Conservation (phyloP, 2,888 invertebrate genomes). For the Cyrtodaria siliqua region DNA sequence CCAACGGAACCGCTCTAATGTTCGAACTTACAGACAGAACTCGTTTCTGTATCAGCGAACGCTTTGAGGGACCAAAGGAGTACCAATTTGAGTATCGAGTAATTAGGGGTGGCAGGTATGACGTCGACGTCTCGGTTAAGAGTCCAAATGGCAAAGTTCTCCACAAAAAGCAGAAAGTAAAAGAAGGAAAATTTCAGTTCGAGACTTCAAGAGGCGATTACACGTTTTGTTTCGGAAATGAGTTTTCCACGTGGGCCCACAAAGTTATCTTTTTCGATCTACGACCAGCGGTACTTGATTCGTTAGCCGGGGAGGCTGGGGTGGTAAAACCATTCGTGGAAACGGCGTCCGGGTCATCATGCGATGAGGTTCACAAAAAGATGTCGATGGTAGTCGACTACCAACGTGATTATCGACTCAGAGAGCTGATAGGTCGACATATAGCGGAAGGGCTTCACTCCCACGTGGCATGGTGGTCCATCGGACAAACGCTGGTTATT, state of each 20-base stretch:
- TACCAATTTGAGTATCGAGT: slow-evolving; percentile 81
- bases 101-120: slow-evolving; percentile 81
- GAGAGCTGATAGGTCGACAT: slow-evolving; percentile 81
- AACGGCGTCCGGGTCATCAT: slow-evolving; percentile 69
- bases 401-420: slow-evolving; percentile 78
- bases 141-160: slow-evolving; percentile 82
- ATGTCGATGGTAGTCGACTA: slow-evolving; percentile 70
- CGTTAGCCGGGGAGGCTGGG: slow-evolving; percentile 77
- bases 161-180: slow-evolving; percentile 73
- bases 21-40: slow-evolving; percentile 81
- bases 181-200: slow-evolving; percentile 73
- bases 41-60: slow-evolving; percentile 79
- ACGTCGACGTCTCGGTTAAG: slow-evolving; percentile 79
- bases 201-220: slow-evolving; percentile 81
- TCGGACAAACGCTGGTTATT: slow-evolving; percentile 77
- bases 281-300: slow-evolving; percentile 71
- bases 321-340: slow-evolving; percentile 66
- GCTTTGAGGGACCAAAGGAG: slow-evolving; percentile 71
- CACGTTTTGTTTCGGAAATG: slow-evolving; percentile 81
- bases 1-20: slow-evolving; percentile 66
- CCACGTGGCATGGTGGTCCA: slow-evolving; percentile 80
- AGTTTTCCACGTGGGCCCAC: slow-evolving; percentile 82
- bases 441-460: slow-evolving; percentile 78
- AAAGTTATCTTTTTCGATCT: slow-evolving; percentile 81
- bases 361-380: slow-evolving; percentile 75